Percentiles rank a stretch among this genome's conserved stretches.
Conservation (phyloP, 2,797 vertebrate genomes). For the Cottoperca gobio region DNA sequence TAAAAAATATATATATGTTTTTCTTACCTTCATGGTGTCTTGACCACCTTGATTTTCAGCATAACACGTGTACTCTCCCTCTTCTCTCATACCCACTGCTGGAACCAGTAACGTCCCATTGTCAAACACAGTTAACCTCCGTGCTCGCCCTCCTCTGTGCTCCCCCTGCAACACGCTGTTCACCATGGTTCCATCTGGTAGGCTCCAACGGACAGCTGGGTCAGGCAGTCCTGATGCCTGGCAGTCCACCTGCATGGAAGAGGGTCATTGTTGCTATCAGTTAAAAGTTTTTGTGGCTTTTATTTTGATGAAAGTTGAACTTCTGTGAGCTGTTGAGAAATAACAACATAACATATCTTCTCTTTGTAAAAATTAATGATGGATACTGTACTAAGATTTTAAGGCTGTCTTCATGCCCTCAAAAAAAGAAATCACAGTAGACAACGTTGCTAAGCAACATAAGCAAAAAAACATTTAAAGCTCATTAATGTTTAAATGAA, state of each 20-base stretch:
- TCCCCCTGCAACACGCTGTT: constrained; percentile 88
- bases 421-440: background rate
- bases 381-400: background rate
- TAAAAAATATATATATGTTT: background rate
- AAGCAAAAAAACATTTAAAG: background rate
- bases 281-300: background rate
- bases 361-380: background rate
- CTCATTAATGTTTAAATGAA: constrained; percentile 36
- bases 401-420: background rate
- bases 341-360: background rate
- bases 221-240: constrained; percentile 92
- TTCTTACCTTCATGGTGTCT: constrained; percentile 89
- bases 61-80: constrained; percentile 94
- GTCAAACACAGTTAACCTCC: constrained; percentile 89
- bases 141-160: constrained; percentile 79
- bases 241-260: constrained; percentile 88
- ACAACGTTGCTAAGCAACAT: background rate
- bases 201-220: constrained; percentile 92
- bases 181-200: constrained; percentile 93
- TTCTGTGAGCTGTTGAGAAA: background rate
- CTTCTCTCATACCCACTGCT: constrained; percentile 87
- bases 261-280: background rate
- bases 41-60: constrained; percentile 93
- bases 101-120: constrained; percentile 94
- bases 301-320: background rate